phyloP scores from a whole-genome alignment of 2,113 vertebrate species.

The Laticauda colubrina region DNA sequence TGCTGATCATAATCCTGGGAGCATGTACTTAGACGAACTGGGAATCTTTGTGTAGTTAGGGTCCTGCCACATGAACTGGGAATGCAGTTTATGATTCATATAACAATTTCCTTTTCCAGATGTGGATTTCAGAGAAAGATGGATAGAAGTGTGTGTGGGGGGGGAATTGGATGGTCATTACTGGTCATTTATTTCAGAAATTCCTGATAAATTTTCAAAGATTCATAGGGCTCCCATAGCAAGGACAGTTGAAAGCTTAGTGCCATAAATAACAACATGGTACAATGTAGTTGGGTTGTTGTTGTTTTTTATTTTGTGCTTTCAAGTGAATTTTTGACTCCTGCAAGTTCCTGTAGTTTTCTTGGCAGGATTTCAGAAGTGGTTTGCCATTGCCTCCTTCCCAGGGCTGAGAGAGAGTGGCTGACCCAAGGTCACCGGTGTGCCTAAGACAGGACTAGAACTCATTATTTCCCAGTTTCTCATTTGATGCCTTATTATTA shows the following conservation, averaged over 20 bases:
- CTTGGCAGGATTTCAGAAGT: neutral
- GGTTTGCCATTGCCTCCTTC: neutral
- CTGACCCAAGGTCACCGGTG: neutral
- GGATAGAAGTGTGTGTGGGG: neutral
- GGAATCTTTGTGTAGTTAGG: neutral
- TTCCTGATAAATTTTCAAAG: neutral
- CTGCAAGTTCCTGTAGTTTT: neutral
- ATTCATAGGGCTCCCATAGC: neutral
- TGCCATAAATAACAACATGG: neutral
- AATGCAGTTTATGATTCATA: neutral
- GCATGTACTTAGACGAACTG: neutral
- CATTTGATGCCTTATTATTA: neutral
- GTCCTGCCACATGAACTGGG: neutral
- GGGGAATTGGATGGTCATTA: neutral
- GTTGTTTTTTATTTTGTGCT: neutral
- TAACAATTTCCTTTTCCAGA: neutral
- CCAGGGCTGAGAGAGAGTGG: neutral
- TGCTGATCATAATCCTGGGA: neutral
- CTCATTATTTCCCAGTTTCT: neutral
- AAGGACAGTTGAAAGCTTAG: neutral
- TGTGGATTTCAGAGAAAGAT: neutral
- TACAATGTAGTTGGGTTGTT: neutral
- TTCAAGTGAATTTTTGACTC: neutral
- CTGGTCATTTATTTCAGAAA: neutral
- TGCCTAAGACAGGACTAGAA: neutral